Conservation (phyloP, 2,888 invertebrate genomes). For the Melanostoma mellinum region DNA sequence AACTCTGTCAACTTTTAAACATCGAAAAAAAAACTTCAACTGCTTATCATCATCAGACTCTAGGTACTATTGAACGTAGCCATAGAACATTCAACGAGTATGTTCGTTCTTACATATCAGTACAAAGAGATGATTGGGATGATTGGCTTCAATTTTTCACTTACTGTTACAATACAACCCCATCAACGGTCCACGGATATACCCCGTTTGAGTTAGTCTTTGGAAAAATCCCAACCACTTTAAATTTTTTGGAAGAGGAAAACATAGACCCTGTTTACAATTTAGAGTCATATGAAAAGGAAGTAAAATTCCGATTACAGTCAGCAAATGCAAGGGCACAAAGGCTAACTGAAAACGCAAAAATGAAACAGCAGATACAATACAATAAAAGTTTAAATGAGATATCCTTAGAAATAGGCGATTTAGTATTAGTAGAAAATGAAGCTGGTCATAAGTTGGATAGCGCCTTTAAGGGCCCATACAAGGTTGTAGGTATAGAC, state of each 20-base stretch:
- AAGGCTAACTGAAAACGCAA: conserved; percentile 13
- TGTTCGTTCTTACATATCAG: conserved; percentile 34
- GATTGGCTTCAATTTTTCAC: conserved; percentile 6
- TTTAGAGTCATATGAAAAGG: conserved; percentile 16
- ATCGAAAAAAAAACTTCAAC: conserved; percentile 43
- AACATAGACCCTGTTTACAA: conserved; percentile 27
- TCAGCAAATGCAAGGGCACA: conserved; percentile 6
- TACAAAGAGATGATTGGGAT: conserved; percentile 43
- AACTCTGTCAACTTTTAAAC: conserved; percentile 30
- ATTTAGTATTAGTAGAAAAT: conserved; percentile 38
- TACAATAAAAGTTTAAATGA: conserved; percentile 18
- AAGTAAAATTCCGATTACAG: conserved; percentile 25
- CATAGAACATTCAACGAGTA: conserved; percentile 61
- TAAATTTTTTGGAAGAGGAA: conserved; percentile 11
- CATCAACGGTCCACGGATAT: conserved; percentile 28
- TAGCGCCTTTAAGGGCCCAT: conserved; percentile 22
- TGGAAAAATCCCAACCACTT: conserved; percentile 38
- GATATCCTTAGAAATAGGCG: neutral
- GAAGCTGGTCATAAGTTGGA: conserved; percentile 35
- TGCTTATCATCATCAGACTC: conserved; percentile 45
- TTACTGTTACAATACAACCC: conserved; percentile 41
- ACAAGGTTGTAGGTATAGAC: conserved; percentile 19
- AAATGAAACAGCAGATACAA: conserved; percentile 26
- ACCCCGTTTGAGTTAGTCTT: conserved; percentile 52
- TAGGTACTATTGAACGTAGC: conserved; percentile 55